Conservation (phyloP, 1,140 invertebrate genomes). For the Neodiprion pinetum region DNA sequence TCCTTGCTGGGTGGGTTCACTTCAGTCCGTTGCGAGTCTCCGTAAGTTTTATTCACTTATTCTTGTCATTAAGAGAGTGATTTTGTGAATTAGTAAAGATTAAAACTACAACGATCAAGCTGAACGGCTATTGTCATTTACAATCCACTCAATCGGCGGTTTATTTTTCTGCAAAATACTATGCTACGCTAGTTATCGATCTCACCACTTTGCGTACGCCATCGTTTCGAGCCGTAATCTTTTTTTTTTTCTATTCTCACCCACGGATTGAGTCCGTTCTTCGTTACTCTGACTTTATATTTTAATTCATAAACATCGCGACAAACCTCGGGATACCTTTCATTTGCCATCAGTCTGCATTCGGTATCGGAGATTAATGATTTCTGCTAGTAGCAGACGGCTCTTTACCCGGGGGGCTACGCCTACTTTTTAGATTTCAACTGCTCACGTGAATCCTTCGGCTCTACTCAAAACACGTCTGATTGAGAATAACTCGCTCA, state of each 20-base stretch:
- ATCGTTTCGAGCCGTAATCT: conserved; percentile 34
- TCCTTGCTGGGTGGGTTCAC: conserved; percentile 40
- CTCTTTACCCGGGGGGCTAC: conserved; percentile 47
- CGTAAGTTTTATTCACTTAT: conserved; percentile 41
- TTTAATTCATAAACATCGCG: background rate
- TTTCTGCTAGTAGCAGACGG: conserved; percentile 29
- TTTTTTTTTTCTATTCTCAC: background rate
- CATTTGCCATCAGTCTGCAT: background rate
- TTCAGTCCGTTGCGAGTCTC: conserved; percentile 36
- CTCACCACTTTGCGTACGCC: conserved; percentile 45
- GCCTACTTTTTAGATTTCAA: conserved; percentile 49
- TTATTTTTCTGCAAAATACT: conserved; percentile 11
- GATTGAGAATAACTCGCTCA: background rate
- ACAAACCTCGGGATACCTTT: background rate
- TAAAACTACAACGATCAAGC: background rate
- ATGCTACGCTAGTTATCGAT: conserved; percentile 34
- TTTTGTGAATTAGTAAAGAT: conserved; percentile 17
- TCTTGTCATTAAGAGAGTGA: conserved; percentile 23
- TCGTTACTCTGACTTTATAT: background rate
- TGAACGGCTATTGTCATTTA: background rate
- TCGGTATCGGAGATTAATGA: background rate
- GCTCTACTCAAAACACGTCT: background rate
- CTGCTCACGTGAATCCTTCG: conserved; percentile 54
- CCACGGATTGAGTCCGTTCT: background rate
- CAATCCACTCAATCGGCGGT: background rate